These are phyloP conservation scores for Mesoclemmys tuberculata DNA, from an alignment of 2,113 vertebrate genomes.

Conservation along the genomic window DNA sequence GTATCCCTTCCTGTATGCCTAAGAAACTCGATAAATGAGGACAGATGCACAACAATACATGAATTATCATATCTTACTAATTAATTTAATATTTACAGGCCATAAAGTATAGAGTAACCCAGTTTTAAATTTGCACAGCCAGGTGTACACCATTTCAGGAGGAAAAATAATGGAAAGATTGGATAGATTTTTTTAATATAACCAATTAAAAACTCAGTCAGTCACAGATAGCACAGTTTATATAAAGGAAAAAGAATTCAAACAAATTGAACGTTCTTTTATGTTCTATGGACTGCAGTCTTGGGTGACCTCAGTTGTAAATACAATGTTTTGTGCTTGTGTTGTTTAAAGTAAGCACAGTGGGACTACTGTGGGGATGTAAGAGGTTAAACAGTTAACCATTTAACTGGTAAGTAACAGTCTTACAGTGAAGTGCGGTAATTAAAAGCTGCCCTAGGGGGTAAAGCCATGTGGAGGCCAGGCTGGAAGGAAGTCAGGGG, in stretches of 20 bases:
- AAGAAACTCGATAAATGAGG: neutral
- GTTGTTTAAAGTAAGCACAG: neutral
- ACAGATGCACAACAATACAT: neutral
- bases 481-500: neutral
- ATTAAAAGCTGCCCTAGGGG: too few relatives aligned
- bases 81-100: neutral
- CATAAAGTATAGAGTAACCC: neutral
- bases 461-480: too few relatives aligned
- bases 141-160: neutral
- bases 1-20: neutral
- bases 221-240: neutral
- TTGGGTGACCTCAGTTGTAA: neutral
- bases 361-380: neutral
- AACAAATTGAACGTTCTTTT: neutral
- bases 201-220: neutral
- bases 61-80: neutral
- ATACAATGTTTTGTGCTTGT: neutral
- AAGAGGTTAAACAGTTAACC: neutral
- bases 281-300: neutral
- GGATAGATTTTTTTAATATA: neutral
- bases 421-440: too few relatives aligned
- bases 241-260: neutral
- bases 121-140: neutral
- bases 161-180: neutral
- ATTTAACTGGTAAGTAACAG: too few relatives aligned